A percentile compares a stretch with the other conserved stretches of the same genome.
Evolutionary conservation across 2,888 invertebrate genomes (phyloP).

Genomic region (Tryphoninae sp.): DNA sequence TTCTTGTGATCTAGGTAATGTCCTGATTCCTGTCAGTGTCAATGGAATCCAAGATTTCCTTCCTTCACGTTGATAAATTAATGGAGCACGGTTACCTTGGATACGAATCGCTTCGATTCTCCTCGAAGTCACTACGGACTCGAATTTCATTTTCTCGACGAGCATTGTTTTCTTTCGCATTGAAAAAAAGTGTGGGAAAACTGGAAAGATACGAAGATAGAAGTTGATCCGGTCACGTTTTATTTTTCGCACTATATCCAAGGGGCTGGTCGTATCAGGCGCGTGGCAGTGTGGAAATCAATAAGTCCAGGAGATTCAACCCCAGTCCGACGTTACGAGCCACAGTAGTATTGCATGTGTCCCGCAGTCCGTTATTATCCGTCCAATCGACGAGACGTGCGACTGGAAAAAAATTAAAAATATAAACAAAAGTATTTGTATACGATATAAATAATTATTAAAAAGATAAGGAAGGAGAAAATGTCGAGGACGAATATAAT

Average conservation of each 20-base stretch:
- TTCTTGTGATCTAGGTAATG: not conserved
- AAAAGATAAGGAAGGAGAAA: slow-evolving; percentile 18
- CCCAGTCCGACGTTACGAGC: slow-evolving; percentile 35
- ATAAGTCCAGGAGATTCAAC: slow-evolving; percentile 59
- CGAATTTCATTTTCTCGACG: slow-evolving; percentile 26
- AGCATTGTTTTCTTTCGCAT: not conserved
- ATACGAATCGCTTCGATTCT: slow-evolving; percentile 47
- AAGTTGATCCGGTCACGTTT: not conserved
- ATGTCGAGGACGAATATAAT: slow-evolving; percentile 29
- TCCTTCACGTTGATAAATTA: slow-evolving; percentile 19
- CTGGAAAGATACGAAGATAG: not conserved
- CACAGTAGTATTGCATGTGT: slow-evolving; percentile 57
- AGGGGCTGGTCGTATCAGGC: slow-evolving; percentile 17
- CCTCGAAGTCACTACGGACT: slow-evolving; percentile 15
- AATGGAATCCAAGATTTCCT: not conserved
- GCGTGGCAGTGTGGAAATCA: slow-evolving; percentile 60
- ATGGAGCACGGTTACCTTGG: slow-evolving; percentile 61
- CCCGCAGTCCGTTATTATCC: slow-evolving; percentile 57
- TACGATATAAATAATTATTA: not conserved
- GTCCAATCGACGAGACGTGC: slow-evolving; percentile 37
- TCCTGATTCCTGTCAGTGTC: slow-evolving; percentile 30
- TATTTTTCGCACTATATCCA: not conserved
- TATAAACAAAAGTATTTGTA: too few relatives aligned
- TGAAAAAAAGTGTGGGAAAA: not conserved
- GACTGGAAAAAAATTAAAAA: too few relatives aligned